A percentile compares a stretch with the other conserved stretches of the same genome.
Evolutionary conservation across 2,113 vertebrate species (phyloP).

Genomic region (Actinemys pallida): DNA sequence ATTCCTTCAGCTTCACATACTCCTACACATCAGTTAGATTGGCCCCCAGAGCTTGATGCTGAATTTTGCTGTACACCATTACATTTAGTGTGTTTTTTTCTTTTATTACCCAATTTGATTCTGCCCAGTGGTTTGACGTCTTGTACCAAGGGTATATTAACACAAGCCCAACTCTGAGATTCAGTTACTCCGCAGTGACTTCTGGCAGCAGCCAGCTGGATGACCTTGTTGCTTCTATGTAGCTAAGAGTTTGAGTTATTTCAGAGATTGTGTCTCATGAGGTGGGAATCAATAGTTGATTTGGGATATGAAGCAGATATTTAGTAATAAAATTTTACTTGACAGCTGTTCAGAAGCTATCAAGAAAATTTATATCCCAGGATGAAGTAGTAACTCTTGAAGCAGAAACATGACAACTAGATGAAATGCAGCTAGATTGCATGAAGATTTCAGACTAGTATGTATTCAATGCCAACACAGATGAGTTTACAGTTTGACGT

Average conservation of each 20-base stretch:
- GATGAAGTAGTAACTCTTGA: constrained; percentile 45
- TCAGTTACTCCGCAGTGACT: not conserved
- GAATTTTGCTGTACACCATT: not conserved
- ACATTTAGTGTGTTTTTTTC: not conserved
- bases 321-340: constrained; percentile 63
- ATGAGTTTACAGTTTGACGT: constrained; percentile 14
- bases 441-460: constrained; percentile 13
- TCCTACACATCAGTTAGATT: not conserved
- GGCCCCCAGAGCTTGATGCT: not conserved
- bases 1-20: not conserved
- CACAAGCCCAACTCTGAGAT: not conserved
- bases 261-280: not conserved
- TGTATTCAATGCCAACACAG: constrained; percentile 5
- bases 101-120: constrained; percentile 5
- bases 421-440: constrained; percentile 37
- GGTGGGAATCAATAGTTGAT: constrained; percentile 44
- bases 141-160: not conserved
- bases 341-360: constrained; percentile 62
- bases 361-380: constrained; percentile 4
- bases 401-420: constrained; percentile 50
- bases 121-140: not conserved
- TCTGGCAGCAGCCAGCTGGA: not conserved
- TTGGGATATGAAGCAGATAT: not conserved
- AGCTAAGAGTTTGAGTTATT: not conserved
- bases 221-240: constrained; percentile 2